Conservation (phyloP, 1,140 invertebrate species). For the Rhopalosiphum padi region DNA sequence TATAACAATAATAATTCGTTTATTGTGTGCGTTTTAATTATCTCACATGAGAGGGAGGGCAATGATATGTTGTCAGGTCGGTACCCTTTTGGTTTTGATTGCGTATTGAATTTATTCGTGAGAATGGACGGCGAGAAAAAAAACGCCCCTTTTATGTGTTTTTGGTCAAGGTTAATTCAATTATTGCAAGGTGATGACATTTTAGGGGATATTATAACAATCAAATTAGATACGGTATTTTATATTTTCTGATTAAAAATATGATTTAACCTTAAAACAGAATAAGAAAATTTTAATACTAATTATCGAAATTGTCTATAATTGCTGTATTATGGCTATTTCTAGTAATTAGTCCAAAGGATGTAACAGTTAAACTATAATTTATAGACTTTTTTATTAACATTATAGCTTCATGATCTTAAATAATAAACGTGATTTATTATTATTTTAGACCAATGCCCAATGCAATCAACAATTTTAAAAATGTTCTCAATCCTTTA, state of each 20-base stretch:
- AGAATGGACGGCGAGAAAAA: background rate
- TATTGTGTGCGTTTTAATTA: constrained; percentile 55
- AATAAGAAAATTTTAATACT: background rate
- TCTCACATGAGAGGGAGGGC: background rate
- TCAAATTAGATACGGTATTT: background rate
- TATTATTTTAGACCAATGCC: background rate
- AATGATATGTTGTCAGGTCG: constrained; percentile 13
- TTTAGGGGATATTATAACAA: background rate
- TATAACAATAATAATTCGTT: constrained; percentile 42
- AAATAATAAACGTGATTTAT: background rate
- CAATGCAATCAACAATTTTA: too few relatives aligned
- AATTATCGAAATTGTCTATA: too few relatives aligned
- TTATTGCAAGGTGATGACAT: constrained; percentile 8
- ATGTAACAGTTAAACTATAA: background rate
- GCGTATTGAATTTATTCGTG: constrained; percentile 14
- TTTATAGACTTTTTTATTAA: background rate
- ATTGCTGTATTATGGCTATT: background rate
- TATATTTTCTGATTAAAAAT: background rate
- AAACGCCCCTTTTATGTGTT: background rate
- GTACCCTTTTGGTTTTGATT: constrained; percentile 32
- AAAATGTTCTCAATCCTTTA: too few relatives aligned
- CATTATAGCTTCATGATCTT: background rate
- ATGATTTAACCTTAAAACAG: background rate
- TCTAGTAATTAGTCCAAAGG: background rate
- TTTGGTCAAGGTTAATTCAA: constrained; percentile 2